These are phyloP conservation scores for Maccullochella peelii DNA, from an alignment of 2,113 vertebrate species.

Conservation along the genomic window DNA sequence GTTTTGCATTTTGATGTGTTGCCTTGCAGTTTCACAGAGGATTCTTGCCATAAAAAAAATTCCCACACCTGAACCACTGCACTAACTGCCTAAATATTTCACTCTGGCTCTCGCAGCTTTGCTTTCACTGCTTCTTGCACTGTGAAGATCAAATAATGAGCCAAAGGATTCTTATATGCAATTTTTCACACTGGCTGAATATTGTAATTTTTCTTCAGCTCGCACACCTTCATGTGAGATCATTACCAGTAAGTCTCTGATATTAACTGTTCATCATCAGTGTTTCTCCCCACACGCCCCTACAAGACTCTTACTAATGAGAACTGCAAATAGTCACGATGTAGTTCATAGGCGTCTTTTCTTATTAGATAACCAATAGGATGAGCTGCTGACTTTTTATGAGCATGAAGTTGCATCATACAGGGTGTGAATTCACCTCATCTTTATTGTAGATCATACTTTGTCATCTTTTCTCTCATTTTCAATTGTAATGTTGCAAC, in stretches of 20 bases:
- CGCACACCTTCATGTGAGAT: conserved; percentile 33
- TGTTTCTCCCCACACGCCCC: conserved; percentile 1
- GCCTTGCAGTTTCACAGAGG: conserved; percentile 47
- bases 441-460: not conserved
- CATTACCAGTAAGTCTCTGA: conserved; percentile 33
- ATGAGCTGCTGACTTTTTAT: conserved; percentile 22
- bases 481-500: not conserved
- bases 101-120: conserved; percentile 19
- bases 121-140: conserved; percentile 14
- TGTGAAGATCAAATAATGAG: conserved; percentile 57
- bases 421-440: not conserved
- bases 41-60: conserved; percentile 34
- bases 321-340: conserved; percentile 6
- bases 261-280: conserved; percentile 34
- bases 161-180: conserved; percentile 23
- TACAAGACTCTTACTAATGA: conserved; percentile 29
- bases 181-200: conserved; percentile 37
- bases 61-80: conserved; percentile 42
- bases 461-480: not conserved
- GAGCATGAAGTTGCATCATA: not conserved
- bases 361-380: conserved; percentile 2
- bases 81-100: conserved; percentile 47
- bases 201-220: conserved; percentile 20
- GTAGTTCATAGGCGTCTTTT: not conserved
- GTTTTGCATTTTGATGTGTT: conserved; percentile 65